Conservation (phyloP, 2,888 invertebrate genomes). For the Pterostichus niger region DNA sequence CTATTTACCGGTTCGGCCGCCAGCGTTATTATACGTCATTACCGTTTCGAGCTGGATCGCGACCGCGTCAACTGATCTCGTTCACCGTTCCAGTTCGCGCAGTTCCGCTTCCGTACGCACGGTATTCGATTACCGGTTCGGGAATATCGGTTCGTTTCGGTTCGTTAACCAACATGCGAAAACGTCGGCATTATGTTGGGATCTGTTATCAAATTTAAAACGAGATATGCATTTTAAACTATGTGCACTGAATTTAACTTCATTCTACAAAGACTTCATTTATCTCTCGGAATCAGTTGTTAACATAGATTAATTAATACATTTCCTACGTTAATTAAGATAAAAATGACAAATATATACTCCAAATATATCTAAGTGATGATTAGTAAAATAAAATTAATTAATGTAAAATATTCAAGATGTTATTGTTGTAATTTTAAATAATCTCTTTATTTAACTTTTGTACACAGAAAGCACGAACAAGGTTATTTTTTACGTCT, state of each 20-base stretch:
- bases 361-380: too few species aligned
- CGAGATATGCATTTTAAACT: slow-evolving; percentile 32
- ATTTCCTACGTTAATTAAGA: background rate
- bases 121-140: slow-evolving; percentile 62
- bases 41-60: slow-evolving; percentile 23
- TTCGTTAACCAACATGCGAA: slow-evolving; percentile 58
- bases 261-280: background rate
- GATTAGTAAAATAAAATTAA: too few species aligned
- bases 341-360: too few species aligned
- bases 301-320: background rate
- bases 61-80: slow-evolving; percentile 49
- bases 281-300: background rate
- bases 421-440: too few species aligned
- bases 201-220: slow-evolving; percentile 57
- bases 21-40: slow-evolving; percentile 56
- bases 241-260: background rate
- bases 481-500: background rate
- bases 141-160: slow-evolving; percentile 55
- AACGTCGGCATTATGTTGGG: slow-evolving; percentile 44
- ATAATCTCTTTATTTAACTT: too few species aligned
- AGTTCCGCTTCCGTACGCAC: slow-evolving; percentile 58
- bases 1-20: slow-evolving; percentile 46
- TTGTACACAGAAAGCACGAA: slow-evolving; percentile 4
- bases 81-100: slow-evolving; percentile 37
- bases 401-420: too few species aligned